Evolutionary conservation across 1,140 invertebrate genomes (phyloP), one percentile per base, ranked within the genome.

Genomic region (Drosophila obscura): DNA sequence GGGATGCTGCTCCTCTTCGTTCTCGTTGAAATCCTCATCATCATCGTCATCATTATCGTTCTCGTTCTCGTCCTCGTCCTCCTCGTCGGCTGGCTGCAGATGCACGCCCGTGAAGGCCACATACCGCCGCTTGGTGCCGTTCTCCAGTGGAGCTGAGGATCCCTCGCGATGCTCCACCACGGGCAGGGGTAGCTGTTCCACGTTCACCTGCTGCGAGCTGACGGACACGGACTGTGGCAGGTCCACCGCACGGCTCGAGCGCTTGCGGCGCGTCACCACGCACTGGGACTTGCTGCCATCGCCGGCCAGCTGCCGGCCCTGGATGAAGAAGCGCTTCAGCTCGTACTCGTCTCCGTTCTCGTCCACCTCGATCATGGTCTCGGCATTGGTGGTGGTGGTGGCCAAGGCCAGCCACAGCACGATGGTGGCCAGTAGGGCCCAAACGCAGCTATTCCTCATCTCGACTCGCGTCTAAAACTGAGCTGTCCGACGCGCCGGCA

Each of bases 301-400:
- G 46, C 85, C 90, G 0, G 46, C 60, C 24, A 91, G 13, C 56
- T 91, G 90, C 1, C 90, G 67, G 1, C 90, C 90, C 65, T 91
- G 80, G 28, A 91, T 91, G 19, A 77, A 75, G 56, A 91, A 91
- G 1, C 82, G 67, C 26, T 91, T 91, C 43, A 91, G 56, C 45
- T 91, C 90, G 26, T 88, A 91, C 39, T 91, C 90, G 48, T 91
- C 80, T 0, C 90, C 90, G 41, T 91, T 77, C 59, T 90, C 90
- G 49, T 91, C 90, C 63, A 91, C 80, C 76, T 91, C 90, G 56
- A 84, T 82, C 50, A 72, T 67, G 2, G 90, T 75, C 59, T 91
- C 90, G 46, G 60, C 83, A 57, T 22, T 5, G 44, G 15, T 31
- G 15, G 43, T 67, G 9, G 28, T 26, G 26, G n/a, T 22, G 63